Conservation (phyloP, 2,113 vertebrate genomes). For the Halichoeres trimaculatus region DNA sequence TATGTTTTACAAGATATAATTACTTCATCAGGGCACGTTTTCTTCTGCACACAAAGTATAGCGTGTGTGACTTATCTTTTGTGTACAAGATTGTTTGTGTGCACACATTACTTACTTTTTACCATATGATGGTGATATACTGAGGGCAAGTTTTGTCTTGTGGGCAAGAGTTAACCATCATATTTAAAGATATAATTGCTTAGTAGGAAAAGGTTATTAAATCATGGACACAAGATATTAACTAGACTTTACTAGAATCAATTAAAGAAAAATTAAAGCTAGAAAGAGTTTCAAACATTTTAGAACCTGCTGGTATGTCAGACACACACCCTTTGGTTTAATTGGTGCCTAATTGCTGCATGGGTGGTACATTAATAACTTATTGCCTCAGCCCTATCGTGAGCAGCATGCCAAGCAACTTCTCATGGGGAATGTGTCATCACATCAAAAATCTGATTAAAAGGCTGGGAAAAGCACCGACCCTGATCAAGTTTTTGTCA, state of each 20-base stretch:
- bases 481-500: conserved; percentile 79
- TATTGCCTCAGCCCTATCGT: conserved; percentile 66
- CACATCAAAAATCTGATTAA: conserved; percentile 78
- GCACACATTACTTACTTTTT: no score
- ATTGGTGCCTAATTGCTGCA: conserved; percentile 74
- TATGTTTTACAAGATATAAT: no score
- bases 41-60: no score
- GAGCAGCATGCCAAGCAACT: conserved; percentile 49
- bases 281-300: conserved; percentile 42
- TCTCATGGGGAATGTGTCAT: conserved; percentile 69
- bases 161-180: no score
- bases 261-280: neutral
- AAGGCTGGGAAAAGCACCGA: conserved; percentile 60
- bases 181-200: no score
- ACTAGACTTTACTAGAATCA: neutral
- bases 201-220: no score
- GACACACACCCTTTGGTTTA: conserved; percentile 61
- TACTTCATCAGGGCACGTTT: no score
- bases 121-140: no score
- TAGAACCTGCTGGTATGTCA: conserved; percentile 23
- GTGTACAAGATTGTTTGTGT: no score
- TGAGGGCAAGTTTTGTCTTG: no score
- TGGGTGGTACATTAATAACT: conserved; percentile 67
- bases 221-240: no score
- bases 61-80: no score